Conservation (phyloP, 2,888 invertebrate genomes). For the Anodontia alba region DNA sequence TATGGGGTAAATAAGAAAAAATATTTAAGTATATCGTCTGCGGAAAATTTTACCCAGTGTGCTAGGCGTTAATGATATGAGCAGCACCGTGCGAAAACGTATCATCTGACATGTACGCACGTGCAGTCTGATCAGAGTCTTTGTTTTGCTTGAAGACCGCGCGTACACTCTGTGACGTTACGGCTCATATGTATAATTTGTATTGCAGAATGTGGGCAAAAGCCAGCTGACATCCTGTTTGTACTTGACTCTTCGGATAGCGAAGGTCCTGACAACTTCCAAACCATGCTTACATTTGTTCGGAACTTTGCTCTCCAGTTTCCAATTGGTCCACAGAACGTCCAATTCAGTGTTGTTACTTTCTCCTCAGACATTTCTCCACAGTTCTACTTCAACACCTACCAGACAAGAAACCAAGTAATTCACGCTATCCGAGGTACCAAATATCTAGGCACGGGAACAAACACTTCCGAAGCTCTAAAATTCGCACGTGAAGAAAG, state of each 20-base stretch:
- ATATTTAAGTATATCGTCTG: no score
- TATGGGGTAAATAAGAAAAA: no score
- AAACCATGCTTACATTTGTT: constrained; percentile 62
- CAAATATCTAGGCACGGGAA: constrained; percentile 60
- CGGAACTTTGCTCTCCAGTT: constrained; percentile 61
- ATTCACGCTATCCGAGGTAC: constrained; percentile 60
- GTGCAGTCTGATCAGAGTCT: no score
- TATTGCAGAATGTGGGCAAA: constrained; percentile 1
- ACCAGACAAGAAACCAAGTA: constrained; percentile 47
- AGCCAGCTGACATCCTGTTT: constrained; percentile 4
- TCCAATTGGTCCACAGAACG: constrained; percentile 56
- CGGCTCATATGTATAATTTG: no score
- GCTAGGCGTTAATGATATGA: no score
- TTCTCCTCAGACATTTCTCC: constrained; percentile 54
- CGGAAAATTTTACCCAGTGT: no score
- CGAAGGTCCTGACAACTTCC: constrained; percentile 64
- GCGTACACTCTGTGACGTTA: no score
- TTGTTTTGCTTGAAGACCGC: no score
- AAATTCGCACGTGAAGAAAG: constrained; percentile 51
- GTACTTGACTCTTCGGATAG: constrained; percentile 57
- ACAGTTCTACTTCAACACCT: constrained; percentile 64
- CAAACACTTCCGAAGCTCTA: constrained; percentile 67
- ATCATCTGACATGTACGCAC: no score
- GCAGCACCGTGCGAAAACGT: no score
- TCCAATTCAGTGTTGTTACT: constrained; percentile 63